These are phyloP conservation scores for Tretioscincus oriximinensis DNA, from an alignment of 2,113 vertebrate species.

Conservation along the genomic window DNA sequence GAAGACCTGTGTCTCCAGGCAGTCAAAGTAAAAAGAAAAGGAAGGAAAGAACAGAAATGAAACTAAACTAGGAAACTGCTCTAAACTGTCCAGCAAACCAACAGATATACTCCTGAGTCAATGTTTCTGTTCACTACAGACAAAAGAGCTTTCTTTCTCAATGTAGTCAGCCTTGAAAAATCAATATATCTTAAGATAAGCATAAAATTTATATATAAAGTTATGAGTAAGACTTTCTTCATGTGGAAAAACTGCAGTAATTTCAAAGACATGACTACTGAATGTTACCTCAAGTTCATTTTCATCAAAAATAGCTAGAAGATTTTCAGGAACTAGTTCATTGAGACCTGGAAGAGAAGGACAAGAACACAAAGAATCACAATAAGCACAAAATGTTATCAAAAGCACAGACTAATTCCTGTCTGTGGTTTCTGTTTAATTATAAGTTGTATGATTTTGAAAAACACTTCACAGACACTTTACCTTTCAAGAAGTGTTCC, in stretches of 20 bases:
- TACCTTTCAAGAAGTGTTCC: conserved; percentile 98
- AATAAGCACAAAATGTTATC: background rate
- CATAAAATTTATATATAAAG: background rate
- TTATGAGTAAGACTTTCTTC: background rate
- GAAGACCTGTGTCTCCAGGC: too few species aligned
- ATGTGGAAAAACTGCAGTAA: background rate
- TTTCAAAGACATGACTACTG: conserved; percentile 34
- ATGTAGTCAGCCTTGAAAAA: background rate
- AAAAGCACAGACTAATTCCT: background rate
- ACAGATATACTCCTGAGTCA: background rate
- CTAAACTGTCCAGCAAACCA: background rate
- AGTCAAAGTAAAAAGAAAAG: too few species aligned
- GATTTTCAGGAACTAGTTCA: conserved; percentile 96
- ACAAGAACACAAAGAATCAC: conserved; percentile 17
- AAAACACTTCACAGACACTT: conserved; percentile 1
- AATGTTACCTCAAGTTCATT: conserved; percentile 92
- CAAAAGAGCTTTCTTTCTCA: background rate
- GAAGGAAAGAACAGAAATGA: background rate
- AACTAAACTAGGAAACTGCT: background rate
- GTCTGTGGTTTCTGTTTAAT: background rate
- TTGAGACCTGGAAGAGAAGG: conserved; percentile 85
- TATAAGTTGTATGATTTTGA: background rate
- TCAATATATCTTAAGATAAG: background rate
- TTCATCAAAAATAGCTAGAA: conserved; percentile 98
- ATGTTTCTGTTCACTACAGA: background rate